Conservation (phyloP, 2,888 invertebrate genomes). For the Miltochrista miniata region DNA sequence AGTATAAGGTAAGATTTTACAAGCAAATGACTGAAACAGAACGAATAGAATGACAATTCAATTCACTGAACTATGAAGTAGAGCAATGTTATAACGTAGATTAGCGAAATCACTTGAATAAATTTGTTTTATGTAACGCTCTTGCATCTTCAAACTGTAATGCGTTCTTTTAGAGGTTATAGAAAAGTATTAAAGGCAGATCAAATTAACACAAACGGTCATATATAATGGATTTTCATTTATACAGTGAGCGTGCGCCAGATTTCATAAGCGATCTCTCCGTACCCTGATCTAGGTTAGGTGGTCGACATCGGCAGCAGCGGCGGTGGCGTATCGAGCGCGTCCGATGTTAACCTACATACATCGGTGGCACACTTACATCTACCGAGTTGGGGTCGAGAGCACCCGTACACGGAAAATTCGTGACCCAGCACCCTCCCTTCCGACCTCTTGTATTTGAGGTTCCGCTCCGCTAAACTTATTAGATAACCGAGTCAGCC, state of each 20-base stretch:
- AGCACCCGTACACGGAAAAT: slow-evolving; percentile 72
- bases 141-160: too few relatives aligned
- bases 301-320: slow-evolving; percentile 77
- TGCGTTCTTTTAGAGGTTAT: background rate
- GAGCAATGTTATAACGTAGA: background rate
- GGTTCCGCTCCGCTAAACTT: slow-evolving; percentile 48
- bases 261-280: slow-evolving; percentile 83
- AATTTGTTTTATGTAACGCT: background rate
- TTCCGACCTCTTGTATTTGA: slow-evolving; percentile 52
- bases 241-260: slow-evolving; percentile 77
- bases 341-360: slow-evolving; percentile 81
- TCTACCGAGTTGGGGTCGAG: slow-evolving; percentile 70
- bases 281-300: slow-evolving; percentile 83
- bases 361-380: slow-evolving; percentile 72
- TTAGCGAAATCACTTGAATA: background rate
- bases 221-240: slow-evolving; percentile 67
- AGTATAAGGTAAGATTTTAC: too few relatives aligned
- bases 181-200: slow-evolving; percentile 31
- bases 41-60: too few relatives aligned
- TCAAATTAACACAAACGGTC: slow-evolving; percentile 55
- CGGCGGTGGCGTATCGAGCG: slow-evolving; percentile 79
- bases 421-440: slow-evolving; percentile 67
- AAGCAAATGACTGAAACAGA: too few relatives aligned
- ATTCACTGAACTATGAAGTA: background rate
- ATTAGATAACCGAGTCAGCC: slow-evolving; percentile 51